These are phyloP conservation scores for Andrena chrysosceles DNA, from an alignment of 2,888 invertebrate genomes.

Conservation along the genomic window DNA sequence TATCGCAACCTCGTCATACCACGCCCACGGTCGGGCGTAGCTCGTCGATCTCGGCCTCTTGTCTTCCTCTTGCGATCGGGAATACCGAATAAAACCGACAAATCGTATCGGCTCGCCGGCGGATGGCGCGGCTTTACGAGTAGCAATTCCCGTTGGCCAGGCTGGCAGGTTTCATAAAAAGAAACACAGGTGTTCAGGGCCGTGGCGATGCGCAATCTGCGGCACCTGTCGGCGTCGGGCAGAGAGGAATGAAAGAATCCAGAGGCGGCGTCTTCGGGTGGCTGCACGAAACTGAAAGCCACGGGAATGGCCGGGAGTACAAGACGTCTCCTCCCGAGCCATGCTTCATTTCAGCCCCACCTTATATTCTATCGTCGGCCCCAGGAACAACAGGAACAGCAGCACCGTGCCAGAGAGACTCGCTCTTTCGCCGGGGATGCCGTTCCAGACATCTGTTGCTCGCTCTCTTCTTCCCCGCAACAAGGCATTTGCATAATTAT, in stretches of 20 bases:
- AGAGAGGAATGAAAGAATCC: slow-evolving; percentile 59
- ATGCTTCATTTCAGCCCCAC: slow-evolving; percentile 69
- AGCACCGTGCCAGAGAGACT: slow-evolving; percentile 39
- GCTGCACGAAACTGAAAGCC: slow-evolving; percentile 54
- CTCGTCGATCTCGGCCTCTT: slow-evolving; percentile 17
- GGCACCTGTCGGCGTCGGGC: slow-evolving; percentile 68
- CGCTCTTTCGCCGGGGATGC: slow-evolving; percentile 68
- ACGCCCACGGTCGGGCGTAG: background rate
- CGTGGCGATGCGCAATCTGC: slow-evolving; percentile 65
- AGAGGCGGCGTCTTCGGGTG: slow-evolving; percentile 38
- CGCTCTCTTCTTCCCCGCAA: slow-evolving; percentile 78
- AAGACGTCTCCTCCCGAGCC: slow-evolving; percentile 48
- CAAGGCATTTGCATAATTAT: slow-evolving; percentile 84
- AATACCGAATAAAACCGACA: slow-evolving; percentile 23
- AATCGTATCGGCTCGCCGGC: slow-evolving; percentile 42
- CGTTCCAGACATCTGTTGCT: slow-evolving; percentile 84
- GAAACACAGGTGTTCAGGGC: slow-evolving; percentile 68
- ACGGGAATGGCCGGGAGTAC: slow-evolving; percentile 46
- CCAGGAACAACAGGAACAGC: slow-evolving; percentile 51
- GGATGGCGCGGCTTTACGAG: slow-evolving; percentile 49
- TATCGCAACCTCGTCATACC: background rate
- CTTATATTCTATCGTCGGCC: slow-evolving; percentile 67
- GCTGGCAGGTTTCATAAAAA: slow-evolving; percentile 67
- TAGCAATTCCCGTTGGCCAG: slow-evolving; percentile 48
- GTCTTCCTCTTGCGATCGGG: slow-evolving; percentile 12